Percentiles rank a stretch among this genome's conserved stretches.
These are phyloP conservation scores for Oxycera nigricornis DNA, from an alignment of 2,888 invertebrate species.

Conservation along the genomic window DNA sequence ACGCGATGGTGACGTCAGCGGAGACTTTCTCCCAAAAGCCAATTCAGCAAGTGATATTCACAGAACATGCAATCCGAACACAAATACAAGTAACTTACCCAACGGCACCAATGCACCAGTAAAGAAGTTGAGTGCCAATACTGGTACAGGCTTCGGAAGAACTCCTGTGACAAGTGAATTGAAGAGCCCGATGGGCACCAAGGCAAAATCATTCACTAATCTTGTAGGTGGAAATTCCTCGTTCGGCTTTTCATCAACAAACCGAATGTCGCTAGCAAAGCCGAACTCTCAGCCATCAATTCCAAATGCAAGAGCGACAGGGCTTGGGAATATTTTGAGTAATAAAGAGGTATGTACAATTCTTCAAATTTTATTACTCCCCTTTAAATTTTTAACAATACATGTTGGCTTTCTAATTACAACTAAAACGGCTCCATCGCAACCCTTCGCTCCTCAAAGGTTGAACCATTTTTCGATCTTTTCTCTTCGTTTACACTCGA, in stretches of 20 bases:
- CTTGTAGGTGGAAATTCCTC: slow-evolving; percentile 51
- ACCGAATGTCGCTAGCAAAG: slow-evolving; percentile 44
- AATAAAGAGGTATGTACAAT: slow-evolving; percentile 51
- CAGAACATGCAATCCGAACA: slow-evolving; percentile 16
- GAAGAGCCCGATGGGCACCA: slow-evolving; percentile 61
- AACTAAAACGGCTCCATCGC: too few relatives aligned
- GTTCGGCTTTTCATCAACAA: slow-evolving; percentile 42
- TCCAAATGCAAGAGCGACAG: slow-evolving; percentile 42
- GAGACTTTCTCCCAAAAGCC: slow-evolving; percentile 51
- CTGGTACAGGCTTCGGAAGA: background rate
- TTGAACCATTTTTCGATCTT: too few relatives aligned
- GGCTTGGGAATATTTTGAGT: slow-evolving; percentile 46
- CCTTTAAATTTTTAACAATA: background rate
- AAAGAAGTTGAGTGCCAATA: slow-evolving; percentile 5
- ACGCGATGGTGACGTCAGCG: slow-evolving; percentile 52
- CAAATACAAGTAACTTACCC: background rate
- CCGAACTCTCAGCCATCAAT: slow-evolving; percentile 50
- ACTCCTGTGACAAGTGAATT: slow-evolving; percentile 42
- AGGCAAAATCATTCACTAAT: slow-evolving; percentile 62
- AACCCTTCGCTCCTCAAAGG: too few relatives aligned
- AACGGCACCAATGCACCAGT: background rate
- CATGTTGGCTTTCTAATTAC: too few relatives aligned
- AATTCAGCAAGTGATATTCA: slow-evolving; percentile 56
- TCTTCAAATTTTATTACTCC: background rate
- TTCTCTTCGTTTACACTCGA: too few relatives aligned